Base-by-base conservation (phyloP, 1,140 invertebrate genomes). In the Conopomorpha cramerella region DNA sequence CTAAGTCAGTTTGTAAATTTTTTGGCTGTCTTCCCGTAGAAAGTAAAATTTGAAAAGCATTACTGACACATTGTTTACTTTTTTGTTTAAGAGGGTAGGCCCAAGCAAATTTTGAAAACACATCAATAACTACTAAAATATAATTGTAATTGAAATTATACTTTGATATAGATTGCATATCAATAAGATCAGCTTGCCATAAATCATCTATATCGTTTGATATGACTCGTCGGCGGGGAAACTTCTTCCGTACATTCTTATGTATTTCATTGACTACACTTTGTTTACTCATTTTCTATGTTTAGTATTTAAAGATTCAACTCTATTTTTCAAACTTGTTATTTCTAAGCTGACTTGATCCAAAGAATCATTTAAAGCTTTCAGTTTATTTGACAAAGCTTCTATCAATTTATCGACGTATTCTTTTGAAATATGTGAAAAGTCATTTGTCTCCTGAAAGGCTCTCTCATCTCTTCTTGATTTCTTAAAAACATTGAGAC, bases 101-200 rank as follows among this genome's bases (percentile, higher is more conserved):
- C 61, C 60, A 81, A 13, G 67, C 63, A 49, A 52, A 72, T 55
- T 78, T 81, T 32, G 55, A 61, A 48, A 78, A 79, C 15, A 46
- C 42, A 49, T 81, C 68, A 36, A 81, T 80, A 3, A 77, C 54
- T 14, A 55, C 65, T 33, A 82, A 42, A 16, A 81, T 48, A 43
- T 72, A 81, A 37, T 62, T 63, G 46, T 49, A 66, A 16, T 55
- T 53, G 27, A 55, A 49, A 55, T 81, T 81, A 25, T 48, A 14
- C 40, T 42, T 42, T 14, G 43, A 39, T 49, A 55, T 60, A 0
- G 34, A 41, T 27, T 46, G 43, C 58, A 74, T 65, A 45, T 74
- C 60, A 6, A 63, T 58, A 16, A 76, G 48, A 54, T 73, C 68
- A 8, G 56, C 55, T 48, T 72, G 66, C 57, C 57, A 74, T 2